A percentile compares a stretch with the other conserved stretches of the same genome.
Conservation (phyloP, 2,888 invertebrate genomes). For the Cancer borealis region DNA sequence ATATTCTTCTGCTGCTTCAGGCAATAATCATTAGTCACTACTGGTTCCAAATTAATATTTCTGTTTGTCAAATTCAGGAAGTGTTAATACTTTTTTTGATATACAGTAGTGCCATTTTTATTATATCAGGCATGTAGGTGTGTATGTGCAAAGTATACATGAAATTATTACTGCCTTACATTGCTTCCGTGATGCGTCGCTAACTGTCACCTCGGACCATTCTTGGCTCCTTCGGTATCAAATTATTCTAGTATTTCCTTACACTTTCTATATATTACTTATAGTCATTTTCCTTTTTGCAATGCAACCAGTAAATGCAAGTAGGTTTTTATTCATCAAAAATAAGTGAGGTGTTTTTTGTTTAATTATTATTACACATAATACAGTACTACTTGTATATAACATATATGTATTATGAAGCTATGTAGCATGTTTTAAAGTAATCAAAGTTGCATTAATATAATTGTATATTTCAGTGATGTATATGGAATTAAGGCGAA, state of each 20-base stretch:
- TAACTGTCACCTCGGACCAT: not conserved
- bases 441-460: not conserved
- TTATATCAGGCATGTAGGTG: not conserved
- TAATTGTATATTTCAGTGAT: not conserved
- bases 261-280: not conserved
- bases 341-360: not conserved
- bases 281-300: not conserved
- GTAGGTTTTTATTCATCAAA: not conserved
- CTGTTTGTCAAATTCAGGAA: not conserved
- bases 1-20: not conserved
- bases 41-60: not conserved
- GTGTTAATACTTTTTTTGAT: not conserved
- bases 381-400: not conserved
- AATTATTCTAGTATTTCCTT: not conserved
- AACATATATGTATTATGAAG: too few relatives aligned
- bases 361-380: not conserved
- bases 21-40: not conserved
- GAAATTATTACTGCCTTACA: not conserved
- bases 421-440: not conserved
- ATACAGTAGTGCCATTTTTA: not conserved
- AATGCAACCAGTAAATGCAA: slow-evolving; percentile 30
- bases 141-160: not conserved
- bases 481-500: not conserved
- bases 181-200: not conserved
- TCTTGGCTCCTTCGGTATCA: not conserved